These are phyloP conservation scores for Cichladusa arquata DNA, from an alignment of 2,113 vertebrate genomes.

Conservation along the genomic window DNA sequence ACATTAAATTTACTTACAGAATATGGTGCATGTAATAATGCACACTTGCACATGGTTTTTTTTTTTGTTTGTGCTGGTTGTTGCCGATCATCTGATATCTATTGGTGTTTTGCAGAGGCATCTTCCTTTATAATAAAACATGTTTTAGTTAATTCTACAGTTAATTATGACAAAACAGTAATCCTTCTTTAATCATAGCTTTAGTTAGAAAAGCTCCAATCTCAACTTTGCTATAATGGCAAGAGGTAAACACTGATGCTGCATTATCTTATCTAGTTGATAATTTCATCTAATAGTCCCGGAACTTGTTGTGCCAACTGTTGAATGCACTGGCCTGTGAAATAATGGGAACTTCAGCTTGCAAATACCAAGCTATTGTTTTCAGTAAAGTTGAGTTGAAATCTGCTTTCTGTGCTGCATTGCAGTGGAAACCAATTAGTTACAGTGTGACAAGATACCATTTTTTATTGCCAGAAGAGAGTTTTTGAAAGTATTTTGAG, in stretches of 20 bases:
- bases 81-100: rapidly evolving
- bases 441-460: neutral
- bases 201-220: neutral
- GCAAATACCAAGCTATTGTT: slow-evolving; percentile 49
- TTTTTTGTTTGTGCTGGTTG: neutral
- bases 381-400: slow-evolving; percentile 14
- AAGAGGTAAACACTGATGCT: slow-evolving; percentile 31
- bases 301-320: slow-evolving; percentile 29
- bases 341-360: slow-evolving; percentile 13
- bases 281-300: slow-evolving; percentile 36
- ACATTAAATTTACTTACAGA: neutral
- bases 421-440: slow-evolving; percentile 29
- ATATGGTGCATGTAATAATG: neutral
- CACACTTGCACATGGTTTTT: rapidly evolving
- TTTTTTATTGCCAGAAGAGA: slow-evolving; percentile 5
- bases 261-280: slow-evolving; percentile 13
- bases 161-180: neutral
- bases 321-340: slow-evolving; percentile 11
- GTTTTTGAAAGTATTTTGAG: neutral
- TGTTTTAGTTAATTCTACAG: neutral
- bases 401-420: slow-evolving; percentile 24
- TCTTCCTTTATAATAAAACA: neutral
- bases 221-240: neutral
- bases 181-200: neutral
- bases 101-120: neutral